Evolutionary conservation across 2,888 invertebrate genomes (phyloP).

Genomic region (Sesamia inferens): DNA sequence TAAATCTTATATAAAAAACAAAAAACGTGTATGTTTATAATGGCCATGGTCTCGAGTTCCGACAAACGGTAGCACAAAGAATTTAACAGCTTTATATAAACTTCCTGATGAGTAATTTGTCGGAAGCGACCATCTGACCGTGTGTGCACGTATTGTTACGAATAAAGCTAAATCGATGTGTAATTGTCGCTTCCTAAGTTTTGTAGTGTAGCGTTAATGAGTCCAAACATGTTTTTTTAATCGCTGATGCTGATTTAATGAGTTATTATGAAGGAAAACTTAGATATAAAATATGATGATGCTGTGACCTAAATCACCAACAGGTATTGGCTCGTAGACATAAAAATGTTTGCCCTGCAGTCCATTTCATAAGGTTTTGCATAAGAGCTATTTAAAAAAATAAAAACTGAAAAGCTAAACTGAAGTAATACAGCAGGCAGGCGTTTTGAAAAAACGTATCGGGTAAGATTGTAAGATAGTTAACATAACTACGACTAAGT

Average conservation of each 20-base stretch:
- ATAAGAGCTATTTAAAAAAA: too few species aligned
- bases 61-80: constrained; percentile 55
- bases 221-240: constrained; percentile 20
- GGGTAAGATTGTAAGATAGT: not conserved
- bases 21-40: constrained; percentile 17
- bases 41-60: constrained; percentile 47
- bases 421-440: too few species aligned
- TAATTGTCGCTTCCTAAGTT: constrained; percentile 56
- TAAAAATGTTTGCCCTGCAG: not conserved
- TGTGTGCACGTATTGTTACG: constrained; percentile 34
- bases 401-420: too few species aligned
- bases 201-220: constrained; percentile 47
- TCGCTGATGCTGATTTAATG: constrained; percentile 7
- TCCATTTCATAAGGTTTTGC: not conserved
- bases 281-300: constrained; percentile 1
- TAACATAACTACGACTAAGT: not conserved
- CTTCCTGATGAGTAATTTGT: constrained; percentile 55
- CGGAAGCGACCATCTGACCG: constrained; percentile 46
- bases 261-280: constrained; percentile 12
- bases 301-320: too few species aligned
- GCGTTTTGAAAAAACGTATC: not conserved
- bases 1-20: not conserved
- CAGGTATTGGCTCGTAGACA: not conserved
- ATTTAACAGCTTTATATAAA: constrained; percentile 38
- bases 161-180: constrained; percentile 45